Percentiles rank a stretch among this genome's conserved stretches.
Conservation (phyloP, 2,797 vertebrate species). For the Cottoperca gobio region DNA sequence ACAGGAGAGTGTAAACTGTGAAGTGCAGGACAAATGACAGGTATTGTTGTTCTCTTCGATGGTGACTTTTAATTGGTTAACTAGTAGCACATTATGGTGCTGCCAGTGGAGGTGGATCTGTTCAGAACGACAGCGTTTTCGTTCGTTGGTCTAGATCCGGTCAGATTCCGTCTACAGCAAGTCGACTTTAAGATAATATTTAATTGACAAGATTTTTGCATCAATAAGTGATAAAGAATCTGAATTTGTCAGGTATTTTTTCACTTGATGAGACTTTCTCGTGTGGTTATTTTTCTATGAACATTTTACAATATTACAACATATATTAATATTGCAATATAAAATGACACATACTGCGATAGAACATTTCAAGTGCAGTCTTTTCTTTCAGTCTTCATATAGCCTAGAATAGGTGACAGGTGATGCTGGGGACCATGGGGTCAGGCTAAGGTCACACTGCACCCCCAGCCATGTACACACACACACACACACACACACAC, state of each 20-base stretch:
- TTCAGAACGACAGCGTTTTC: not conserved
- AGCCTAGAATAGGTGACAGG: constrained; percentile 22
- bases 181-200: not conserved
- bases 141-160: not conserved
- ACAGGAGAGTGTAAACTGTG: not conserved
- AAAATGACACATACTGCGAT: not conserved
- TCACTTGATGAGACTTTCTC: too few relatives aligned
- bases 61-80: not conserved
- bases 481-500: too few relatives aligned
- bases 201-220: not conserved
- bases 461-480: too few relatives aligned
- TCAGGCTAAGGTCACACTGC: constrained; percentile 36
- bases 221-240: not conserved
- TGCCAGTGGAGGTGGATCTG: not conserved
- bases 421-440: not conserved
- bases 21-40: not conserved
- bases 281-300: not conserved
- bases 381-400: not conserved
- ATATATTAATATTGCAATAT: not conserved
- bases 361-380: not conserved
- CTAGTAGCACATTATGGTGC: not conserved
- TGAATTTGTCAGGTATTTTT: too few relatives aligned
- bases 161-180: not conserved
- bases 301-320: not conserved
- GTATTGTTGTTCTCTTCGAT: too few relatives aligned